Base-by-base conservation (phyloP, 1,140 invertebrate species). In the Sinella curviseta region DNA sequence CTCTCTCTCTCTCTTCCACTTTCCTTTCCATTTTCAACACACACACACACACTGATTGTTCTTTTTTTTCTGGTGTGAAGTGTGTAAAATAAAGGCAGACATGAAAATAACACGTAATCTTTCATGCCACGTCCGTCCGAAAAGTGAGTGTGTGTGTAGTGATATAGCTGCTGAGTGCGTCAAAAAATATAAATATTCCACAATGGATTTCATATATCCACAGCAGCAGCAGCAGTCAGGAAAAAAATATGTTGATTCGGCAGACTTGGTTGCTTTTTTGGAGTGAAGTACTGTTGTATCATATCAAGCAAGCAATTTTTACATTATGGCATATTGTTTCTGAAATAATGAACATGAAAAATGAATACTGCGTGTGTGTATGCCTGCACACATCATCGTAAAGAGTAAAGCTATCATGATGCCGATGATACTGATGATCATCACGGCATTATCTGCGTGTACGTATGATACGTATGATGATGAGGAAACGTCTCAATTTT, bases 91-190 rank as follows among this genome's bases (percentile, higher is more conserved):
- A n/a, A n/a, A 70, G 24, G 30, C 8, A 70, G 31, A 70, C 31
- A 31, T 70, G 28, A 70, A 30, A 33, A n/a, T 48, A 48, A 48
- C 65, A 70, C 65, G 65, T 70, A 70, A 70, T 31, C 65, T 70
- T 70, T 70, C 65, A 70, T 70, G 65, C 65, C 65, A 70, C 65
- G 65, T 70, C 31, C 65, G 65, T 70, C 24, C 26, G n/a, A n/a
- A n/a, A n/a, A n/a, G n/a, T n/a, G n/a, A n/a, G n/a, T n/a, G n/a
- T n/a, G n/a, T 65, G 8, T 65, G 57, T 17, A 65, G 57, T 26
- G 39, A 48, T n/a, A n/a, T 48, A 48, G 39, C 39, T 48, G 39
- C 8, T 20, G 20, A 48, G 39, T n/a, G n/a, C n/a, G n/a, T n/a
- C n/a, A n/a, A 60, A 60, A 60, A 60, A 60, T 24, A 60, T 60